These are phyloP conservation scores for Aplysina aerophoba DNA, from an alignment of 37 sponge, comb jelly and placozoan genomes.

Conservation along the genomic window DNA sequence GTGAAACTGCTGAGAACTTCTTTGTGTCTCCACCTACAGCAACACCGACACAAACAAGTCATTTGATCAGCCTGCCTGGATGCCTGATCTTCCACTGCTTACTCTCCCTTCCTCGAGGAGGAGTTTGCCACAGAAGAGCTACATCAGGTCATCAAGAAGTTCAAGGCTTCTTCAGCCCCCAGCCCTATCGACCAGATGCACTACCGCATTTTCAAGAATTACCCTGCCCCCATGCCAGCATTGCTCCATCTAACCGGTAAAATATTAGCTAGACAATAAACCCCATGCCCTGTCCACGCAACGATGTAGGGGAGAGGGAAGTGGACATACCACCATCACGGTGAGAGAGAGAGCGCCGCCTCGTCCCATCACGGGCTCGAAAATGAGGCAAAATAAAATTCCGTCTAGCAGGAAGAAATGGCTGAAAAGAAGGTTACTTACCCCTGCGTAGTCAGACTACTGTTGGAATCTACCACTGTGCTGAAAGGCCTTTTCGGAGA, in stretches of 20 bases:
- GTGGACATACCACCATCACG: no score
- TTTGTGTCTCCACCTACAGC: background rate
- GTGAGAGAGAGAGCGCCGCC: no score
- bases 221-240: background rate
- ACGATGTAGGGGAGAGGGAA: no score
- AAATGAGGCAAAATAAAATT: no score
- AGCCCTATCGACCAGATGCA: background rate
- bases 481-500: no score
- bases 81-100: background rate
- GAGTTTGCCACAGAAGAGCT: background rate
- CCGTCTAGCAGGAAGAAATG: no score
- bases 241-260: background rate
- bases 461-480: no score
- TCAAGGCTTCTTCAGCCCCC: background rate
- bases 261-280: no score
- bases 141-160: background rate
- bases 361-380: no score
- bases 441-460: no score
- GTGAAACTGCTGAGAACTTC: background rate
- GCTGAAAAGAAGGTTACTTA: no score
- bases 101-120: background rate
- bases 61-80: background rate
- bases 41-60: background rate
- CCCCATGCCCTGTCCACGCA: no score
- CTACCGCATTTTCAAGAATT: slow-evolving; percentile 9